Evolutionary conservation across 2,113 vertebrate genomes (phyloP).

Genomic region (Misgurnus anguillicaudatus): DNA sequence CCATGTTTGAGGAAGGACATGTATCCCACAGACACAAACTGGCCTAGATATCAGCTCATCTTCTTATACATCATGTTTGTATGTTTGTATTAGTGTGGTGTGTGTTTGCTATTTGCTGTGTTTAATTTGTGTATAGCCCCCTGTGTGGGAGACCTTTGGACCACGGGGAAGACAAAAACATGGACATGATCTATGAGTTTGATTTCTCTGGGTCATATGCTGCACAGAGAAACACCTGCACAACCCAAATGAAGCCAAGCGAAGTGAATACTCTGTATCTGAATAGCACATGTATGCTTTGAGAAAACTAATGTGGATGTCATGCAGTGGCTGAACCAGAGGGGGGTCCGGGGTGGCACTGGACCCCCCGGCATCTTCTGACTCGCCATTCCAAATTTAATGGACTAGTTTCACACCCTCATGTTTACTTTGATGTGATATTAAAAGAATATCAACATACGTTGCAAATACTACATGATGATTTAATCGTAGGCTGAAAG

Average conservation of each 20-base stretch:
- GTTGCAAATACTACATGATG: no score
- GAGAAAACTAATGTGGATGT: no score
- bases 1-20: constrained; percentile 10
- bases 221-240: constrained; percentile 6
- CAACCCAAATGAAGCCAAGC: constrained; percentile 1
- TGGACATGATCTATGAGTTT: constrained; percentile 27
- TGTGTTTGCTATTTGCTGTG: constrained; percentile 9
- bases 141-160: constrained; percentile 13
- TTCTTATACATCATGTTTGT: constrained; percentile 18
- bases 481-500: no score
- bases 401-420: no score
- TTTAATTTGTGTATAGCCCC: constrained; percentile 13
- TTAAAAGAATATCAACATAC: no score
- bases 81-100: not conserved
- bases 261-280: constrained; percentile 19
- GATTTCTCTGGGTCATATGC: constrained; percentile 30
- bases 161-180: constrained; percentile 20
- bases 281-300: not conserved
- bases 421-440: no score
- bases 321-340: no score
- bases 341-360: no score
- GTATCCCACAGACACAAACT: constrained; percentile 16
- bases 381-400: no score
- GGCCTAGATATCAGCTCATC: constrained; percentile 33
- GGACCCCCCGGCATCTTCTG: no score